phyloP scores from a whole-genome alignment of 2,113 vertebrate genomes.

The Thunnus maccoyii region DNA sequence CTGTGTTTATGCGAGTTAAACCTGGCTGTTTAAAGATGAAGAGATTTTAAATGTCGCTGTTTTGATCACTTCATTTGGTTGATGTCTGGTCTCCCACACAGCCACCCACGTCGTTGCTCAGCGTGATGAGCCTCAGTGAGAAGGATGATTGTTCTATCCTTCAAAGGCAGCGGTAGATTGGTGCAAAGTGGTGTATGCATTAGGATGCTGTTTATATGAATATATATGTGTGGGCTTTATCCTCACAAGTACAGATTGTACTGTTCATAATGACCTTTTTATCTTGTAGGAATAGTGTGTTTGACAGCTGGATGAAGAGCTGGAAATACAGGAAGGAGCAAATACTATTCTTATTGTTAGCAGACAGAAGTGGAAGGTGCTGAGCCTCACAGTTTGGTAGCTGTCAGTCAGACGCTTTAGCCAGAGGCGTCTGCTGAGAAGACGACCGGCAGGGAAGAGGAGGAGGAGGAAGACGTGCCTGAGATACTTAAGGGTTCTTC shows the following conservation, averaged over 20 bases:
- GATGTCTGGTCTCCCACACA: conserved; percentile 44
- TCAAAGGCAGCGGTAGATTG: conserved; percentile 3
- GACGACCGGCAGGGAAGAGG: conserved; percentile 22
- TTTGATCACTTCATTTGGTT: conserved; percentile 55
- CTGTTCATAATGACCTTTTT: conserved; percentile 40
- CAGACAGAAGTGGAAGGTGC: conserved; percentile 22
- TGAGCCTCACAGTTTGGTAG: conserved; percentile 29
- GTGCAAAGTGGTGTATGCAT: background rate
- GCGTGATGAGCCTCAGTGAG: conserved; percentile 21
- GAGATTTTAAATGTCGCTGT: conserved; percentile 35
- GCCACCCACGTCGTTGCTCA: conserved; percentile 11
- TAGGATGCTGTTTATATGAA: background rate
- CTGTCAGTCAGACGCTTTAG: conserved; percentile 26
- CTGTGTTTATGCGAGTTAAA: background rate
- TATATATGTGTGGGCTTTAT: conserved; percentile 26
- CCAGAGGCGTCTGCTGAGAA: conserved; percentile 24
- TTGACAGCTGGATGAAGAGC: conserved; percentile 3
- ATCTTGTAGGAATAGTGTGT: conserved; percentile 20
- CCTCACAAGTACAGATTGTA: conserved; percentile 15
- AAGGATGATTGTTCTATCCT: conserved; percentile 36
- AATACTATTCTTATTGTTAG: background rate
- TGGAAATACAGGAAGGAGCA: conserved; percentile 16
- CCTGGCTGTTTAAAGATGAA: conserved; percentile 44
- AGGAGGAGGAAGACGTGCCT: conserved; percentile 14
- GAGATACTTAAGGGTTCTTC: background rate